A percentile compares a stretch with the other conserved stretches of the same genome.
These are phyloP conservation scores for Ephydatia muelleri DNA, from an alignment of 37 sponge, comb jelly and placozoan species.

Conservation along the genomic window DNA sequence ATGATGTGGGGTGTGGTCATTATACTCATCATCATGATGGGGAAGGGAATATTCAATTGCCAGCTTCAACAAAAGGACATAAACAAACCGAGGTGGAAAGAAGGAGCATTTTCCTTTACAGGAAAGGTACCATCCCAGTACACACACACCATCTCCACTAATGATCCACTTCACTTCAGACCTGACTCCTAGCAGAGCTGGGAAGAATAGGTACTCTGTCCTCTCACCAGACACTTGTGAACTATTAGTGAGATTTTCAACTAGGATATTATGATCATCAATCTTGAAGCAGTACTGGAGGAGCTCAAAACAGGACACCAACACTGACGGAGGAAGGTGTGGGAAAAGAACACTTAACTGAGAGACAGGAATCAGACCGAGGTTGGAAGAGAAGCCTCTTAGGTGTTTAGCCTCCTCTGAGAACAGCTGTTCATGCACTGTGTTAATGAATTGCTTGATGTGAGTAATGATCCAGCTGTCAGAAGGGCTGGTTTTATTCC, in stretches of 20 bases:
- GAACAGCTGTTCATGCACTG: neutral
- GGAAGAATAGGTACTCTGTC: constrained; percentile 25
- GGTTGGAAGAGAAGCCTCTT: neutral
- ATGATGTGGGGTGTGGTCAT: neutral
- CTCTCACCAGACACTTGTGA: neutral
- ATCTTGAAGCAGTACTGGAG: constrained; percentile 24
- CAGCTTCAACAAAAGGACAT: constrained; percentile 26
- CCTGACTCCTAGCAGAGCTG: constrained; percentile 19
- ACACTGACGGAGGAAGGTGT: constrained; percentile 8
- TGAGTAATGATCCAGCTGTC: constrained; percentile 20
- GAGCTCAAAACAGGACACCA: constrained; percentile 1
- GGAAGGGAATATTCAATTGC: constrained; percentile 27
- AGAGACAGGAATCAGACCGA: constrained; percentile 1
- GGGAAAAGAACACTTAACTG: neutral
- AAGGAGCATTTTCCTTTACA: constrained; percentile 14
- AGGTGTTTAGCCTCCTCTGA: neutral
- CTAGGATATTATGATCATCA: neutral
- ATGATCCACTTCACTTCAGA: neutral
- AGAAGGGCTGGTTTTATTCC: neutral
- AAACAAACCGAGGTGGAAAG: constrained; percentile 44
- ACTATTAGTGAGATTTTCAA: neutral
- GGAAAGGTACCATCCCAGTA: constrained; percentile 29
- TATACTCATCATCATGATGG: neutral
- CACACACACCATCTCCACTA: neutral
- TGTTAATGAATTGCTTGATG: neutral